Base-by-base conservation (phyloP, 2,113 vertebrate species). In the Xiphophorus couchianus region DNA sequence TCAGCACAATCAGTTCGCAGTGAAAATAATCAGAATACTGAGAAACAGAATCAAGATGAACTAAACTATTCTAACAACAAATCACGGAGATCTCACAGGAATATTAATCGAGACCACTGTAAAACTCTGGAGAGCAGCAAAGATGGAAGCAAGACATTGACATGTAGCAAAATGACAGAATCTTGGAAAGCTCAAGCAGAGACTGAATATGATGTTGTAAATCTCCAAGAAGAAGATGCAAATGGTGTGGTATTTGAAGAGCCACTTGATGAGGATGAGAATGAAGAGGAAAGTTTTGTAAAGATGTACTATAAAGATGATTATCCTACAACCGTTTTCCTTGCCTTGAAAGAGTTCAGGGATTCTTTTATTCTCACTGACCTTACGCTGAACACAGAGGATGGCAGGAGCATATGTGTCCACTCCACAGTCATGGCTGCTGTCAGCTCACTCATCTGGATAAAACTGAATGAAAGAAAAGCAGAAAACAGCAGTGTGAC, bases 341-440 rank as follows among this genome's bases (percentile, higher is more conserved):
- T 75, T 1, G 84, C 84, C 28, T 88, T 96, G 3, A 84, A 48
- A 14, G 71, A 90, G 75, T 93, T 96, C 80, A 91, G 89, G 73
- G 86, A 88, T 25, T 85, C 83, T 0, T 77, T 28, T 1, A 62
- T 94, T 65, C 80, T 96, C 51, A 91, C 94, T 19, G 95, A 96
- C 27, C 88, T 95, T 6, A 80, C 69, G 48, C 28, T 95, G 88
- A 91, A 54, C 71, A 60, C 92, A 74, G 66, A 79, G 0, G 87
- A 62, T 5, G 90, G 90, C 9, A 69, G 0, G 11, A 63, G 28
- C 0, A 85, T 94, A 0, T 71, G 70, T 0, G 90, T 90, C 3
- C 96, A 97, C 62, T 84, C 89, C 1, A 75, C 81, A 0, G 91
- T 96, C 74, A 28, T 96, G 71, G 95, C 95, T 0, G 93, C 95